Base-by-base conservation (phyloP, 2,113 vertebrate genomes). In the Saguinus imperator region DNA sequence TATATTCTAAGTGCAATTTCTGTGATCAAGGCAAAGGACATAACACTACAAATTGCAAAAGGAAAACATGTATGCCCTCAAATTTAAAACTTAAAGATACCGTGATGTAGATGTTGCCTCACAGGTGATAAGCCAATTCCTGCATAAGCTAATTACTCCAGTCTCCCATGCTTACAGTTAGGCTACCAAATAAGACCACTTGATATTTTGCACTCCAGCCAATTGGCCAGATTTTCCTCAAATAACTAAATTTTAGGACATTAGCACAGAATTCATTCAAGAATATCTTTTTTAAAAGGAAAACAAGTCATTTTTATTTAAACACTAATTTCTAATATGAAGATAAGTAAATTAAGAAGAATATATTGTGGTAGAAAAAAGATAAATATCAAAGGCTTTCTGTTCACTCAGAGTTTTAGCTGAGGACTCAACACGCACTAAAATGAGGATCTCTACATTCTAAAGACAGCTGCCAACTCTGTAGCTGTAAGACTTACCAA, bases 1-100 rank as follows among this genome's bases (percentile, higher is more conserved):
- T 29, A 88, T 95, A 88, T 72, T 97, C n/a, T 94, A 37, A 87
- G 87, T 50, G 76, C 0, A 96, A 80, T 91, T 91, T 94, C 58
- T 80, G 48, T 57, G 92, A 75, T 88, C 48, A 96, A 95, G 58
- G 80, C 45, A 85, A 85, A 94, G 23, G 17, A 64, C 6, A 84
- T 29, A 89, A 55, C 8, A 58, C 89, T 17, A 40, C 87, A 94
- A 89, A 50, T n/a, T 76, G 11, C 29, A 64, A 82, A 79, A 95
- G 20, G 14, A 57, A 32, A 48, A 84, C 94, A 52, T 40, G 3
- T 70, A 66, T 55, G 11, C 20, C 64, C 61, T 87, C 90, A 37
- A 61, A 83, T 92, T 75, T 81, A 50, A 96, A 83, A 37, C 18
- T 37, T 25, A 55, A 87, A 8, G 4, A 81, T 57, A 17, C 13